These are phyloP conservation scores for Tenrec ecaudatus DNA, from an alignment of 2,113 vertebrate species.

Conservation along the genomic window DNA sequence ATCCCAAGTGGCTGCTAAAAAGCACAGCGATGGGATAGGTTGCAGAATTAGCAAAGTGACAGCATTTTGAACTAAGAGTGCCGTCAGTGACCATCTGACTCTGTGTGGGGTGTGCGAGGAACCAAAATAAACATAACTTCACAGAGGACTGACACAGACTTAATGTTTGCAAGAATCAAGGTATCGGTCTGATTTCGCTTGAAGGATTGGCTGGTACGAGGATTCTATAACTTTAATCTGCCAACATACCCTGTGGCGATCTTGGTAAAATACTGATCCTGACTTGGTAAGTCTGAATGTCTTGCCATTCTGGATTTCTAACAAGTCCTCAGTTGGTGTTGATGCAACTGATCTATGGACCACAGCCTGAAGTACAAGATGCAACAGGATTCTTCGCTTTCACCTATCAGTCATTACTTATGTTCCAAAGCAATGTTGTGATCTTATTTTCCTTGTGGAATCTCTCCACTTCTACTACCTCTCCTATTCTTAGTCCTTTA, in stretches of 20 bases:
- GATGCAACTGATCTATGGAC: background rate
- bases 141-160: background rate
- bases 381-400: background rate
- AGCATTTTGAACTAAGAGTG: background rate
- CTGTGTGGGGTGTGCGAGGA: background rate
- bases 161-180: background rate
- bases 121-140: background rate
- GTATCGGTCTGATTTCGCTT: background rate
- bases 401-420: background rate
- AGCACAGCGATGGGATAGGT: background rate
- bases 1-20: conserved; percentile 16
- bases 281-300: background rate
- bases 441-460: background rate
- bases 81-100: background rate
- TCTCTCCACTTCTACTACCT: background rate
- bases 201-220: conserved; percentile 13
- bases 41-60: background rate
- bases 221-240: background rate
- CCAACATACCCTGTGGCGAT: background rate
- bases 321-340: background rate
- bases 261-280: background rate
- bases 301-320: background rate
- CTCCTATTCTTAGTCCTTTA: background rate
- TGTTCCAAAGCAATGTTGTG: background rate
- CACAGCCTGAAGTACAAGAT: background rate